These are phyloP conservation scores for Neodiprion fabricii DNA, from an alignment of 1,140 invertebrate species.

Conservation along the genomic window DNA sequence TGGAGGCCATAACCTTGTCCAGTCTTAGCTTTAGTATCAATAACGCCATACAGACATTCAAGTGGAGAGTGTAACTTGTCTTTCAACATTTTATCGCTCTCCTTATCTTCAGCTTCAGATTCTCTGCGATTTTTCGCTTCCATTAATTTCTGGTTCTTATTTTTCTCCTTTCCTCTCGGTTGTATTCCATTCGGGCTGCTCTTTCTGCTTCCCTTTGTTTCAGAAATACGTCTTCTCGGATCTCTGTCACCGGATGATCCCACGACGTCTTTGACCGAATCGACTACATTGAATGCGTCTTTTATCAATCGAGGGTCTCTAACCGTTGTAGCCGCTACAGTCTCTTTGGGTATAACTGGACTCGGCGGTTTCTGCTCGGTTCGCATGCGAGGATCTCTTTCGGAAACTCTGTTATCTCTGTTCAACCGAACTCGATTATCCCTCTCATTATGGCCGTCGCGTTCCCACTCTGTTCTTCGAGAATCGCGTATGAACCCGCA, in stretches of 20 bases:
- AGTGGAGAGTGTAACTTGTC: slow-evolving; percentile 58
- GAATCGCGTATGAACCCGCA: slow-evolving; percentile 28
- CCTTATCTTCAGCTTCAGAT: slow-evolving; percentile 34
- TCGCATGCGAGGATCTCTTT: slow-evolving; percentile 36
- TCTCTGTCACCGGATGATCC: slow-evolving; percentile 25
- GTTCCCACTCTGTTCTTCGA: slow-evolving; percentile 25
- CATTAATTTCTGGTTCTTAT: slow-evolving; percentile 20
- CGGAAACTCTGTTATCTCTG: slow-evolving; percentile 28
- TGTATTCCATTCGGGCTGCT: neutral
- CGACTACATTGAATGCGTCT: neutral
- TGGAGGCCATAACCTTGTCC: slow-evolving; percentile 65
- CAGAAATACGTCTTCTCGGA: slow-evolving; percentile 28
- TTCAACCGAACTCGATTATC: slow-evolving; percentile 31
- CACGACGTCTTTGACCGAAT: slow-evolving; percentile 16
- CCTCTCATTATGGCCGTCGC: slow-evolving; percentile 30
- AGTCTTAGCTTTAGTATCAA: slow-evolving; percentile 53
- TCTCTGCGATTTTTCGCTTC: slow-evolving; percentile 17
- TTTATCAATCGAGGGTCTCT: slow-evolving; percentile 2
- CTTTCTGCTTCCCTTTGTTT: slow-evolving; percentile 1
- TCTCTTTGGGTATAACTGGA: slow-evolving; percentile 6
- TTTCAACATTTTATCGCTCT: slow-evolving; percentile 53
- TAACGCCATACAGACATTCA: slow-evolving; percentile 65
- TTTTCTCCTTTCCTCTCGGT: slow-evolving; percentile 31
- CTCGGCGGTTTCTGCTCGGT: neutral
- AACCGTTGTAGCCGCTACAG: neutral